A percentile compares a stretch with the other conserved stretches of the same genome.
phyloP scores from a whole-genome alignment of 2,113 vertebrate genomes.

The Nanorana parkeri region DNA sequence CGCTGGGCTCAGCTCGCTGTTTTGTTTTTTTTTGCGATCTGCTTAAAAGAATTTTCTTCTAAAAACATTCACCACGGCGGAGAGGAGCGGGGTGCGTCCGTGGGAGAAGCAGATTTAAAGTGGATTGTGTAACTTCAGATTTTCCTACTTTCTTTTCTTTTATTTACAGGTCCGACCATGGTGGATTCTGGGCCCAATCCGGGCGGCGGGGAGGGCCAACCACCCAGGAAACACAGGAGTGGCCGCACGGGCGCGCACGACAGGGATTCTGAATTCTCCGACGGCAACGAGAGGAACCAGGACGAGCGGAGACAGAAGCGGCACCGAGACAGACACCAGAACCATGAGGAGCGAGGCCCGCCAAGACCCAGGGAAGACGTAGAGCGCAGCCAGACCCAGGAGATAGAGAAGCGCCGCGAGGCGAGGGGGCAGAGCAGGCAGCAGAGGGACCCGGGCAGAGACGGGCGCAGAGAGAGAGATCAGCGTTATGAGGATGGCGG shows the following conservation, averaged over 20 bases:
- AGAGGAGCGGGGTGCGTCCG: too few relatives aligned
- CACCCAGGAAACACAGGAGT: conserved; percentile 34
- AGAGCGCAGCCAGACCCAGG: not conserved
- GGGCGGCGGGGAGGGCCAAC: conserved; percentile 20
- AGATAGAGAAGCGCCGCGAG: not conserved
- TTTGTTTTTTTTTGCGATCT: too few relatives aligned
- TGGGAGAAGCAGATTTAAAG: too few relatives aligned
- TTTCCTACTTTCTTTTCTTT: not conserved
- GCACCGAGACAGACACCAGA: not conserved
- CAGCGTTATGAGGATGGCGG: not conserved
- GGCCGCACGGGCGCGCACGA: not conserved
- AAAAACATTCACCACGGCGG: too few relatives aligned
- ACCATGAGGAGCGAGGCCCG: not conserved
- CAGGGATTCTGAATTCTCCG: not conserved
- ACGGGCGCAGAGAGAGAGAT: not conserved
- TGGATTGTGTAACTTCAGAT: not conserved
- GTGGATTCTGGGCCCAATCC: conserved; percentile 24
- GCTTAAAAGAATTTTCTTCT: too few relatives aligned
- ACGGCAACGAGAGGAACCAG: not conserved
- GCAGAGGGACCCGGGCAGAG: not conserved
- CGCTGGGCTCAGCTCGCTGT: too few relatives aligned
- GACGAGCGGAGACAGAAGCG: not conserved
- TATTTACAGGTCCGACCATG: conserved; percentile 16
- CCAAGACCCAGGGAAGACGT: not conserved
- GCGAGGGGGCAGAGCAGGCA: conserved; percentile 1